Evolutionary conservation across 2,797 vertebrate genomes (phyloP), one percentile per base, ranked within the genome.

Genomic region (Jordanella pulchra): DNA sequence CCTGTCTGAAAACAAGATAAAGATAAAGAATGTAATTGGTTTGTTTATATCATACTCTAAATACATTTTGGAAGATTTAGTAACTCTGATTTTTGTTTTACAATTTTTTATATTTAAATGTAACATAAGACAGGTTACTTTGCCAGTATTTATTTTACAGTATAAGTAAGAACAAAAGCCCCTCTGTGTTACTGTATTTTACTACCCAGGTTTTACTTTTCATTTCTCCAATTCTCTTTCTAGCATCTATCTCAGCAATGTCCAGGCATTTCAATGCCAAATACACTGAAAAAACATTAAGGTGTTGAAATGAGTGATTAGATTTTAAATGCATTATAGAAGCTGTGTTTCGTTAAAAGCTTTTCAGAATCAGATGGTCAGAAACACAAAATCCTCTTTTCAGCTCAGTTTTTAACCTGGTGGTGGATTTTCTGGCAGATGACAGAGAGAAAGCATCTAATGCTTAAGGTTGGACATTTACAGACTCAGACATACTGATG

Each of bases 391-490:
- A 84, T 92, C 89, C 83, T 92, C 89, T 54, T 85, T 65, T 68
- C 60, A 67, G 71, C 91, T 93, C 86, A 90, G 89, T 83, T 84
- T n/a, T 85, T 72, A 87, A 47, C 23, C 69, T 64, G 82, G 61
- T 87, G 90, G 0, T 90, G 93, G 78, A 71, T 78, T 93, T 79
- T 90, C 78, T 15, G 78, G 35, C 4, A 39, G 0, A 91, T 28
- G 86, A 93, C 61, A 0, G 73, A 88, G 77, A 84, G 91, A 61
- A 89, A 71, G 28, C 89, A 92, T 83, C 79, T 94, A 71, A 94
- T 93, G 93, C 93, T 94, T 44, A 92, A 91, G 0, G 88, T 94
- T 93, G 93, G n/a, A 93, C 93, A 74, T 83, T 88, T 45, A 87
- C 88, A 72, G 87, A 93, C n/a, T 86, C 92, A 75, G 91, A 91